Evolutionary conservation across 2,113 vertebrate genomes (phyloP), one percentile per base, ranked within the genome.

Genomic region (Numenius arquata): DNA sequence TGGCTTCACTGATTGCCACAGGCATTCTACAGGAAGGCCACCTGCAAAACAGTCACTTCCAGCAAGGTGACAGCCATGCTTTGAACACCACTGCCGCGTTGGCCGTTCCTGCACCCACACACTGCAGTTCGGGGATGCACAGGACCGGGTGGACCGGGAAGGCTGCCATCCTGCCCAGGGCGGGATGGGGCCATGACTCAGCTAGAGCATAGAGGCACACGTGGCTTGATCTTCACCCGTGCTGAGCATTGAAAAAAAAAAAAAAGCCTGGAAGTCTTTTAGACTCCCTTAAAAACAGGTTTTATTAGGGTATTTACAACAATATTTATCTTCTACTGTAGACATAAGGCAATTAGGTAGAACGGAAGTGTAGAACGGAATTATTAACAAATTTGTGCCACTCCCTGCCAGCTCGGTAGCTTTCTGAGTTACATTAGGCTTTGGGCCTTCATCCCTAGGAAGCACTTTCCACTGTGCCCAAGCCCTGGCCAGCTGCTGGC

Each of bases 71-170:
- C 50, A 85, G 63, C 12, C 6, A 4, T 2, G 0, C 9, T 47
- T 25, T 8, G 67, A 40, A 18, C 73, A 50, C 21, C 48, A 25
- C 4, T 41, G 73, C 32, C 23, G 55, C 0, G 0, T 22, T 8
- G 8, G 11, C 32, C 0, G 0, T 62, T 40, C n/a, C 38, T 34
- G 48, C 55, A 71, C 5, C 45, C 62, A 22, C 19, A 6, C 2
- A 2, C 19, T 45, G 30, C 30, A 36, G 7, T 11, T 3, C 1
- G 3, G 32, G 45, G 8, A 18, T 11, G 45, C 7, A 1, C 21
- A 5, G 36, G 36, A 62, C 32, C 1, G 1, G 45, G 41, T 56
- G 27, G 17, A 32, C 36, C 0, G 0, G 22, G 12, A 62, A 27
- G 17, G 23, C 71, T 72, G 70, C 41, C 88, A 52, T 40, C n/a